A percentile compares a stretch with the other conserved stretches of the same genome.
phyloP scores from a whole-genome alignment of 2,888 invertebrate species.

The Autographa gamma region DNA sequence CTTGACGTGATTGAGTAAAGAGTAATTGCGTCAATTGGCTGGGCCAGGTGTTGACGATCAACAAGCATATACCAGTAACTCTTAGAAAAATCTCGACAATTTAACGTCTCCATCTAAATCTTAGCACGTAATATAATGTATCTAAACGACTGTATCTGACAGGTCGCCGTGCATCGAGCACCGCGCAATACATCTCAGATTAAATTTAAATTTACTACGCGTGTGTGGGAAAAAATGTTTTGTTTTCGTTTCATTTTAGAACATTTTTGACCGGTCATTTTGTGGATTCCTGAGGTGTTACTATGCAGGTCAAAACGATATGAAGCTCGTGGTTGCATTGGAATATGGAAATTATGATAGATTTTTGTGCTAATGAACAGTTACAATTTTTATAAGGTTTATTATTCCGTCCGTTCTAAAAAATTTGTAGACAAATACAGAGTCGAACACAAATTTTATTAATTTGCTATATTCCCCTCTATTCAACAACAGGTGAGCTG shows the following conservation, averaged over 20 bases:
- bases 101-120: constrained; percentile 33
- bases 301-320: constrained; percentile 19
- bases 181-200: constrained; percentile 35
- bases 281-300: constrained; percentile 48
- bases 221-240: constrained; percentile 48
- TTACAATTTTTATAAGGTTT: too few relatives aligned
- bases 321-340: neutral
- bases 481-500: too few relatives aligned
- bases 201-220: constrained; percentile 42
- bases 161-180: constrained; percentile 23
- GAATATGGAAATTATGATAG: neutral
- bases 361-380: too few relatives aligned
- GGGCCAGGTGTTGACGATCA: constrained; percentile 2
- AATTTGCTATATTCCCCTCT: too few relatives aligned
- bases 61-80: neutral
- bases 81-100: constrained; percentile 21
- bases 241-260: constrained; percentile 52
- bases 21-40: neutral
- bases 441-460: too few relatives aligned
- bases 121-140: constrained; percentile 29
- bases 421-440: too few relatives aligned
- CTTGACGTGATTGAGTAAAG: too few relatives aligned
- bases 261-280: constrained; percentile 57
- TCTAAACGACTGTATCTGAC: constrained; percentile 29
- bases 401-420: too few relatives aligned